phyloP scores from a whole-genome alignment of 1,140 invertebrate species.

The Hypsibius dujardini region DNA sequence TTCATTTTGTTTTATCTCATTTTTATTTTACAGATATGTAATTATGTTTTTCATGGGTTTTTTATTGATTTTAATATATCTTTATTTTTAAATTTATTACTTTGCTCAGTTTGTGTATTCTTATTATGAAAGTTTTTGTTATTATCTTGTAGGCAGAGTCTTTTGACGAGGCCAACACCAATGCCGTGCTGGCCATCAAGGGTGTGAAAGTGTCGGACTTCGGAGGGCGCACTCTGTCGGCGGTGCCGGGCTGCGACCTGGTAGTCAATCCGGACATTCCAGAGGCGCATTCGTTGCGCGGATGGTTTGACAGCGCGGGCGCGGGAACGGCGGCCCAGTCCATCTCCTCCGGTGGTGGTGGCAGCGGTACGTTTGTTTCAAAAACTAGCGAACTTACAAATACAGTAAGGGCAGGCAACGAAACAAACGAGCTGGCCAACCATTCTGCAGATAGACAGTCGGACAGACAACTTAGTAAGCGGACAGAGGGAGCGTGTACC shows the following conservation, averaged over 20 bases:
- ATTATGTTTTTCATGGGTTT: too few species aligned
- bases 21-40: conserved; percentile 23
- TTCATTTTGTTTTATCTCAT: too few species aligned
- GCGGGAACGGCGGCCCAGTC: conserved; percentile 41
- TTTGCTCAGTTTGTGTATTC: conserved; percentile 24
- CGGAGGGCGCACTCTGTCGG: conserved; percentile 40
- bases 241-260: conserved; percentile 31
- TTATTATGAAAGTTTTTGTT: not conserved
- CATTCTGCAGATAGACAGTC: too few species aligned
- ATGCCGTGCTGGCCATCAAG: conserved; percentile 67
- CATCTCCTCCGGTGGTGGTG: conserved; percentile 38
- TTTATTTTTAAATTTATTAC: too few species aligned
- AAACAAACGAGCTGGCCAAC: too few species aligned
- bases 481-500: too few species aligned
- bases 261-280: conserved; percentile 70
- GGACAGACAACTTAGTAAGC: too few species aligned
- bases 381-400: not conserved
- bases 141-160: conserved; percentile 49
- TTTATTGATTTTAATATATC: too few species aligned
- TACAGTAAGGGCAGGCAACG: too few species aligned
- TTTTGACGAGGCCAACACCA: conserved; percentile 50
- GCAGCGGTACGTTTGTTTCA: not conserved
- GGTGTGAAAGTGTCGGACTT: conserved; percentile 53
- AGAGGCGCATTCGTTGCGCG: conserved; percentile 62
- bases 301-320: conserved; percentile 71